Percentiles rank a stretch among this genome's conserved stretches.
These are phyloP conservation scores for Ophioderma brevispina DNA, from an alignment of 35 echinoderm and acorn worm genomes.

Conservation along the genomic window DNA sequence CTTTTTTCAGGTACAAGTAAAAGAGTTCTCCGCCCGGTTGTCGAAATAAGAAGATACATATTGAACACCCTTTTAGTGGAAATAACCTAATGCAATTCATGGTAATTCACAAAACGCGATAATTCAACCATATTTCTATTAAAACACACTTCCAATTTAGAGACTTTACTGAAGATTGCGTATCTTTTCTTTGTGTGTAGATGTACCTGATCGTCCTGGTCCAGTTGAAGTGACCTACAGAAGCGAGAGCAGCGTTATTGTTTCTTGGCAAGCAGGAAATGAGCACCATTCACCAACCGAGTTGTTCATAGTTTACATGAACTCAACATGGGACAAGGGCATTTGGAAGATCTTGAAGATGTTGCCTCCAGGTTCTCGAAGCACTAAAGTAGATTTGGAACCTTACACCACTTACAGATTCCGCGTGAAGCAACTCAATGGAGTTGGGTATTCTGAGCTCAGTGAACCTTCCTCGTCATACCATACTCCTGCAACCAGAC, in stretches of 20 bases:
- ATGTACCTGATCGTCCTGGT: neutral
- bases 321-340: neutral
- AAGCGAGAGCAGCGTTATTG: neutral
- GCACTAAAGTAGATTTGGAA: neutral
- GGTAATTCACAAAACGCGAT: too few relatives aligned
- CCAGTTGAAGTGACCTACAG: neutral
- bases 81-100: too few relatives aligned
- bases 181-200: too few relatives aligned
- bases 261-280: neutral
- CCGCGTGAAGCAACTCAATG: neutral
- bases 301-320: neutral
- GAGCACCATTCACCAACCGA: neutral
- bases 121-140: too few relatives aligned
- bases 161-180: too few relatives aligned
- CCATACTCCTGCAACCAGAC: neutral
- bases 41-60: too few relatives aligned
- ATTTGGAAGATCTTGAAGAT: neutral
- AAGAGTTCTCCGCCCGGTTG: too few relatives aligned
- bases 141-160: too few relatives aligned
- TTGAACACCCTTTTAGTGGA: too few relatives aligned
- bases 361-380: neutral
- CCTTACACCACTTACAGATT: neutral
- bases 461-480: neutral
- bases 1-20: too few relatives aligned
- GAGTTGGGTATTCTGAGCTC: neutral